phyloP scores from a whole-genome alignment of 2,113 vertebrate species.

The Coturnix japonica region DNA sequence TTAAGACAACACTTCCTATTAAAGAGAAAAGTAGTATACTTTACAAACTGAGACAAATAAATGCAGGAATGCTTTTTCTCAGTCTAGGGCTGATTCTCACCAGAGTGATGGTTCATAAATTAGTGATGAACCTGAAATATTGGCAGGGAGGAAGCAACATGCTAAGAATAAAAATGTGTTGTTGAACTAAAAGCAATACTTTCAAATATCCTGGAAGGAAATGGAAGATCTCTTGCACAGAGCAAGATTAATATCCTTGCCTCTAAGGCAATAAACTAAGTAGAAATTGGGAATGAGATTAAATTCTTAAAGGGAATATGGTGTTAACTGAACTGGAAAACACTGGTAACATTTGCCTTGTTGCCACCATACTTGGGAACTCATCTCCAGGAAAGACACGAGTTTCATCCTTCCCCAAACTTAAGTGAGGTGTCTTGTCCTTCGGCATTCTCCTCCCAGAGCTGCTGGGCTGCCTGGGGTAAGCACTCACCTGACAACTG shows the following conservation, averaged over 20 bases:
- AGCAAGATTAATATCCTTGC: background rate
- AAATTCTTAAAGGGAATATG: background rate
- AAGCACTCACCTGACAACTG: background rate
- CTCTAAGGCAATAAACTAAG: conserved; percentile 9
- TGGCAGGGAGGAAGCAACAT: conserved; percentile 11
- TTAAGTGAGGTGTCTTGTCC: background rate
- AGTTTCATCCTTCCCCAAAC: background rate
- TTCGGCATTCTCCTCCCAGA: background rate
- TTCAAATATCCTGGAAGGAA: conserved; percentile 6
- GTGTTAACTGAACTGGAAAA: background rate
- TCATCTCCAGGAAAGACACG: background rate
- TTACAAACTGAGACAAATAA: conserved; percentile 23
- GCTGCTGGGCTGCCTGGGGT: background rate
- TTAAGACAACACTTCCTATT: background rate
- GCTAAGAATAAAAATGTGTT: conserved; percentile 55
- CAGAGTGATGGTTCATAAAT: conserved; percentile 19
- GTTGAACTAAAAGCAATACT: conserved; percentile 42
- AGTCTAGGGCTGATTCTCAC: conserved; percentile 14
- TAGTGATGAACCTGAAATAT: conserved; percentile 55
- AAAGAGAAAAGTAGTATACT: conserved; percentile 1
- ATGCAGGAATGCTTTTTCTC: background rate
- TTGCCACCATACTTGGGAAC: background rate
- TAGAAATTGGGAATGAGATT: background rate
- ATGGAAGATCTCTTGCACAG: background rate
- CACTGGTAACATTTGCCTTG: background rate